Conservation (phyloP, 2,113 vertebrate genomes). For the Pluvialis apricaria region DNA sequence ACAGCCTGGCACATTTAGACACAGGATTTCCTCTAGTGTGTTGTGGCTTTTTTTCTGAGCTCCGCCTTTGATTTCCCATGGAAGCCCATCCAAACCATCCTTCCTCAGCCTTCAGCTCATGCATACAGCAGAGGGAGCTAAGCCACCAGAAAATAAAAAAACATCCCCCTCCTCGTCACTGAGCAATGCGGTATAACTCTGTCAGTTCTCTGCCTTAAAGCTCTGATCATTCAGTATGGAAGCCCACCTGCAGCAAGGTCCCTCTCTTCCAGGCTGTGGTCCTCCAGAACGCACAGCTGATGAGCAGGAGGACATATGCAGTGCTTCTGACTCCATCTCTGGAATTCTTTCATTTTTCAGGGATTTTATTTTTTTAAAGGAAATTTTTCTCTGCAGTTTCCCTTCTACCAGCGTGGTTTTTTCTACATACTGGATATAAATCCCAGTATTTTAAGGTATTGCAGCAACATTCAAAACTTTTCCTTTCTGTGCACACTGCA, state of each 20-base stretch:
- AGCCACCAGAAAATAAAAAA: neutral
- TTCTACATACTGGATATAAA: neutral
- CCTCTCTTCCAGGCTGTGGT: neutral
- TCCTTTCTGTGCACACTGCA: neutral
- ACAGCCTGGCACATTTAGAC: neutral
- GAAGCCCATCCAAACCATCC: neutral
- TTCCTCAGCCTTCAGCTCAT: neutral
- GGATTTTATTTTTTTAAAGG: neutral
- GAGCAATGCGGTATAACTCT: neutral
- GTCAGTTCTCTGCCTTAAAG: neutral
- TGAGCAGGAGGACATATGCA: accelerated
- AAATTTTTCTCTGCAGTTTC: neutral
- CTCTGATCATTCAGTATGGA: accelerated
- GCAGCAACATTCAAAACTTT: neutral
- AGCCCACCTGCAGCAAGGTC: neutral
- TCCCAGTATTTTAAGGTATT: neutral
- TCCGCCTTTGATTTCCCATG: accelerated
- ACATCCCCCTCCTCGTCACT: neutral
- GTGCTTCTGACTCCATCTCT: neutral
- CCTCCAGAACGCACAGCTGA: neutral
- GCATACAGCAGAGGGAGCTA: slow-evolving; percentile 39
- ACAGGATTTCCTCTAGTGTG: neutral
- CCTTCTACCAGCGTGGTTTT: neutral
- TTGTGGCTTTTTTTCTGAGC: neutral
- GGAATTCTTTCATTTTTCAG: neutral